phyloP scores from a whole-genome alignment of 2,113 vertebrate species.

The Pteruthius melanotis region DNA sequence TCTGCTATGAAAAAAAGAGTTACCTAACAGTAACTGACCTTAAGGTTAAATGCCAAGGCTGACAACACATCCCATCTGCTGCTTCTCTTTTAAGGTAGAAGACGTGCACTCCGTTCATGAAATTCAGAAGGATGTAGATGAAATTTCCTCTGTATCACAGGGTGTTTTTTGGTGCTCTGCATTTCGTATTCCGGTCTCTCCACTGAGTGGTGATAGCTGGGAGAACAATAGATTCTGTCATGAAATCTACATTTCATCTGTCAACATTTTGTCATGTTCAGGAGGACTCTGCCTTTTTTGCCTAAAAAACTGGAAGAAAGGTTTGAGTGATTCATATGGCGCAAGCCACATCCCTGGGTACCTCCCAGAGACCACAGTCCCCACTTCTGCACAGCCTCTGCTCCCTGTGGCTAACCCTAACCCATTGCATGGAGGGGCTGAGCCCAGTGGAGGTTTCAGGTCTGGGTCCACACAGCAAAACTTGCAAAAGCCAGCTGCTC shows the following conservation, averaged over 20 bases:
- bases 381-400: not conserved
- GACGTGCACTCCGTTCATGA: not conserved
- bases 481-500: not conserved
- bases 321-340: not conserved
- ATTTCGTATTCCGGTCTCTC: not conserved
- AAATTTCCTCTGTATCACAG: not conserved
- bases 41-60: not conserved
- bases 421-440: not conserved
- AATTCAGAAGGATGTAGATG: not conserved
- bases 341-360: not conserved
- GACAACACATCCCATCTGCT: not conserved
- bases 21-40: not conserved
- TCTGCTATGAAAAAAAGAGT: not conserved
- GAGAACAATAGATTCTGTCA: not conserved
- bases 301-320: not conserved
- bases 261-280: not conserved
- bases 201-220: not conserved
- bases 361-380: not conserved
- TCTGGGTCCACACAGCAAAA: not conserved
- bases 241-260: not conserved
- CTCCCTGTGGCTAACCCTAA: constrained; percentile 15
- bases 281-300: not conserved
- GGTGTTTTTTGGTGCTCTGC: not conserved
- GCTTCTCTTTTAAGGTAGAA: not conserved
- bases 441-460: not conserved